phyloP scores from a whole-genome alignment of 2,113 vertebrate genomes.

The Daubentonia madagascariensis region DNA sequence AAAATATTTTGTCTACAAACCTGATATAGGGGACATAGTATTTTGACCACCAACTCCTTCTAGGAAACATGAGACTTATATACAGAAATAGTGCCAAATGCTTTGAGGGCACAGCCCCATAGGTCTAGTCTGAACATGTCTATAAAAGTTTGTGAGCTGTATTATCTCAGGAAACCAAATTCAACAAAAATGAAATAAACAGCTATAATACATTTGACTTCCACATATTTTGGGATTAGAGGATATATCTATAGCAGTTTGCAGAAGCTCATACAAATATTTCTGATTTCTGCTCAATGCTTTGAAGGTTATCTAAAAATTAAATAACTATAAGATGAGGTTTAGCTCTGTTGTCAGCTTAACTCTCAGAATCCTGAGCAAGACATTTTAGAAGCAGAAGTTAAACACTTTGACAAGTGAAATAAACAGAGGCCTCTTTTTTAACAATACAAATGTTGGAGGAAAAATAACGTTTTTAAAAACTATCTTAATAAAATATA shows the following conservation, averaged over 20 bases:
- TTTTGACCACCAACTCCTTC: neutral
- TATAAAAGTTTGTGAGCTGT: neutral
- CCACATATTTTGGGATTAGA: neutral
- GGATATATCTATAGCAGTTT: neutral
- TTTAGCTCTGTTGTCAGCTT: neutral
- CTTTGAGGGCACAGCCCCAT: neutral
- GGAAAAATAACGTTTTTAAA: neutral
- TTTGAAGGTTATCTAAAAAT: neutral
- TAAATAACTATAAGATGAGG: neutral
- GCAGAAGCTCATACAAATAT: neutral
- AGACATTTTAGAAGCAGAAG: neutral
- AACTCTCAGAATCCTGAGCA: neutral
- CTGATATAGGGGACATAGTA: neutral
- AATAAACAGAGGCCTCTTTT: neutral
- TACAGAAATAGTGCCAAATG: neutral
- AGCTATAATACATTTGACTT: neutral
- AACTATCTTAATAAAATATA: neutral
- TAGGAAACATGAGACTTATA: neutral
- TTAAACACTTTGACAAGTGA: neutral
- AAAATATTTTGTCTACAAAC: neutral
- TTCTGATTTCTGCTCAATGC: neutral
- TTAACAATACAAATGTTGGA: neutral
- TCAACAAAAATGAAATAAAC: neutral
- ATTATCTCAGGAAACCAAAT: neutral
- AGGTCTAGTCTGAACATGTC: neutral